Evolutionary conservation across 2,797 vertebrate genomes (phyloP).

Genomic region (Rhodeus uyekii): DNA sequence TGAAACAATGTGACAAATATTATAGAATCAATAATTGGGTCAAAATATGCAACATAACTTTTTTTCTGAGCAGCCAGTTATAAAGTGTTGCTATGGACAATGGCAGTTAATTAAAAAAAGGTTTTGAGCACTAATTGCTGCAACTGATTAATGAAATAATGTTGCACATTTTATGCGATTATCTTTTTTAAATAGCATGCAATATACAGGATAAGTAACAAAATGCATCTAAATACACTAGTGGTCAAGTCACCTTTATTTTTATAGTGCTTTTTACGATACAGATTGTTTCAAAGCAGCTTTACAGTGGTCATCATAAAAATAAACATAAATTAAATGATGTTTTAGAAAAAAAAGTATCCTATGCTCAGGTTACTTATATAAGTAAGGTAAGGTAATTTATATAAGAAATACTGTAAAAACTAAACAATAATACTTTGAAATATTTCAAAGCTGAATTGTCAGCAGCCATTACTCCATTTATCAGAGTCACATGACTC

Average conservation of each 20-base stretch:
- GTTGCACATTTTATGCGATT: background rate
- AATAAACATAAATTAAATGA: too few species aligned
- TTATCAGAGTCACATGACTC: too few species aligned
- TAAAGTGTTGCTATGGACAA: too few species aligned
- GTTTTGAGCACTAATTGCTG: background rate
- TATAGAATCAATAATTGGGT: background rate
- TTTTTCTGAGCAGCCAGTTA: background rate
- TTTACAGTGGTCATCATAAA: too few species aligned
- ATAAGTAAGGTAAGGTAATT: background rate
- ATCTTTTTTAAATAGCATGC: background rate
- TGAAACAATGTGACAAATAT: background rate
- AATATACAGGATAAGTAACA: background rate
- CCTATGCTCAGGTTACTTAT: background rate
- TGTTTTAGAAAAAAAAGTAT: too few species aligned
- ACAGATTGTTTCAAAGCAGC: too few species aligned
- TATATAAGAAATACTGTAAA: background rate
- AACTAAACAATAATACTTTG: background rate
- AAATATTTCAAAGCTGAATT: background rate
- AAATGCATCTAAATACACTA: background rate
- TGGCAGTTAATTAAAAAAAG: background rate
- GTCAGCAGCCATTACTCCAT: background rate
- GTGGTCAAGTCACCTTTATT: too few species aligned
- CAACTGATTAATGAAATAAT: background rate
- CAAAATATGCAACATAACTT: too few species aligned
- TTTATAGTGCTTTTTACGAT: too few species aligned